Conservation (phyloP, 2,888 invertebrate species). For the Macrostomum cliftonense region DNA sequence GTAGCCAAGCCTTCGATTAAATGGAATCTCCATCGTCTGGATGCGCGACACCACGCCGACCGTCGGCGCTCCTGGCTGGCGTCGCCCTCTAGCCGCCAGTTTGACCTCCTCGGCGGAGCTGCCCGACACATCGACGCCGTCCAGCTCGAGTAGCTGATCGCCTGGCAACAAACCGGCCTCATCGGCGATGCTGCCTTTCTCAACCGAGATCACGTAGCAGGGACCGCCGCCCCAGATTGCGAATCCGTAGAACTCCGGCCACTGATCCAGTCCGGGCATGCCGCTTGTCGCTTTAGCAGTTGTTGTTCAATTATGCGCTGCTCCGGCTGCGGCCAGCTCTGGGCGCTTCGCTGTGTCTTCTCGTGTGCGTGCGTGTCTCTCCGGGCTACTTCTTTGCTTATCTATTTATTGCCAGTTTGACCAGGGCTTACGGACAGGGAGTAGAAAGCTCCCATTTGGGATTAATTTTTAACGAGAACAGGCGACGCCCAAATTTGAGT, state of each 20-base stretch:
- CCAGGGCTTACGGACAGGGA: too few relatives aligned
- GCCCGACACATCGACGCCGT: conserved; percentile 26
- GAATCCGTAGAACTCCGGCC: conserved; percentile 33
- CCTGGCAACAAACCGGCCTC: conserved; percentile 27
- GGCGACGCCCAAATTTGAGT: too few relatives aligned
- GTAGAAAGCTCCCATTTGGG: too few relatives aligned
- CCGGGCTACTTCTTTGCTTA: too few relatives aligned
- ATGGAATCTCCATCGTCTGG: conserved; percentile 19
- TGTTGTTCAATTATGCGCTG: too few relatives aligned
- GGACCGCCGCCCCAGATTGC: conserved; percentile 31
- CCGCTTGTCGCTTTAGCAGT: too few relatives aligned
- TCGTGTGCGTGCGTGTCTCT: too few relatives aligned
- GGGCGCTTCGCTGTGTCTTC: too few relatives aligned
- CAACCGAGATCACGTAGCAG: conserved; percentile 26
- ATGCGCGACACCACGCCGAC: conserved; percentile 7
- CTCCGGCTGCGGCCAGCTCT: too few relatives aligned
- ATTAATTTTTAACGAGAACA: too few relatives aligned
- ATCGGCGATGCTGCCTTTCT: conserved; percentile 24
- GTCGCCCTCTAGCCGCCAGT: conserved; percentile 18
- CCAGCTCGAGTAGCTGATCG: conserved; percentile 30
- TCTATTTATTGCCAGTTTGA: too few relatives aligned
- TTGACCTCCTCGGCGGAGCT: conserved; percentile 24
- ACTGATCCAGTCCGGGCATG: conserved; percentile 11
- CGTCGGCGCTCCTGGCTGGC: neutral
- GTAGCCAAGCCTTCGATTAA: conserved; percentile 19